phyloP scores from a whole-genome alignment of 2,888 invertebrate species.

The Craniophora ligustri region DNA sequence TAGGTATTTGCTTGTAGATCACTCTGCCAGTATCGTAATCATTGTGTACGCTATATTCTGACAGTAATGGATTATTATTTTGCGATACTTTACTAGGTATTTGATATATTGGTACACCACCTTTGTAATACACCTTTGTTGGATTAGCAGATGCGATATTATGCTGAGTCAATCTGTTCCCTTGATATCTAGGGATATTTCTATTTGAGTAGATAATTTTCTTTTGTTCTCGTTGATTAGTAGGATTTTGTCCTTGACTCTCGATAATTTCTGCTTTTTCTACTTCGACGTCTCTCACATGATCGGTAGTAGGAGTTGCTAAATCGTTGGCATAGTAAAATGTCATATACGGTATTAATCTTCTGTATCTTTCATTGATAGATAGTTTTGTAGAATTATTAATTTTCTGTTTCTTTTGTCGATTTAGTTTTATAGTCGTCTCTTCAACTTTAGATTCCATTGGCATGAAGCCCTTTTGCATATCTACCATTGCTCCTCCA shows the following conservation, averaged over 20 bases:
- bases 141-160: conserved; percentile 85
- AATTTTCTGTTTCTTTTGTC: conserved; percentile 43
- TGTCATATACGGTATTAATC: conserved; percentile 94
- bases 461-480: conserved; percentile 72
- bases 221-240: conserved; percentile 70
- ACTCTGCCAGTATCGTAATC: conserved; percentile 67
- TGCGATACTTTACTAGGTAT: conserved; percentile 62
- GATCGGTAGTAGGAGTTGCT: conserved; percentile 76
- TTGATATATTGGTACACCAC: conserved; percentile 67
- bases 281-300: conserved; percentile 72
- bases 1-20: conserved; percentile 65
- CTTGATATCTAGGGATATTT: conserved; percentile 83
- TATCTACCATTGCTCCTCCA: conserved; percentile 75
- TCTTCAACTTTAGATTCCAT: conserved; percentile 60
- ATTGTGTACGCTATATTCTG: conserved; percentile 62
- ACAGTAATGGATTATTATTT: conserved; percentile 68
- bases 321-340: conserved; percentile 92
- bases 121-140: conserved; percentile 78
- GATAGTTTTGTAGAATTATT: conserved; percentile 78
- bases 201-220: conserved; percentile 73
- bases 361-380: conserved; percentile 91
- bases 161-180: conserved; percentile 82
- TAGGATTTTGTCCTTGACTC: conserved; percentile 62
- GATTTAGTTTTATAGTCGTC: conserved; percentile 54
- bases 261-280: conserved; percentile 82